Conservation (phyloP, 1,140 invertebrate species). For the Drosophila carrolli region DNA sequence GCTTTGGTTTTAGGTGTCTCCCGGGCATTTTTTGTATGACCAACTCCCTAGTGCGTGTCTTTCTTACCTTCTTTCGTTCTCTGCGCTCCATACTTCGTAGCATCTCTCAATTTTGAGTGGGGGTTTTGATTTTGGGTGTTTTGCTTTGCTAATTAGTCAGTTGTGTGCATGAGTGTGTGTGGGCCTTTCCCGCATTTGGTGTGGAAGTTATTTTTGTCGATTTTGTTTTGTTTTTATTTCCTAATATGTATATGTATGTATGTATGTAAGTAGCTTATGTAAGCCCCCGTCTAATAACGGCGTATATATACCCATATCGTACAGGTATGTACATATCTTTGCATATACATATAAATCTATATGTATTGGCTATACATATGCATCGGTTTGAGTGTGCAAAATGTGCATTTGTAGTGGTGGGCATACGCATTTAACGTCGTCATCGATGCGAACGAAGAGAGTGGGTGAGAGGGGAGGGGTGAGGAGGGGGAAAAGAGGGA, state of each 20-base stretch:
- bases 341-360: background rate
- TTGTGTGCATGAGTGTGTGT: constrained; percentile 17
- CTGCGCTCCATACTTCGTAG: constrained; percentile 1
- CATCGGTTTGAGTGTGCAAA: constrained; percentile 14
- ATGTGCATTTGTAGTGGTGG: constrained; percentile 31
- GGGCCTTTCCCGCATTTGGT: constrained; percentile 43
- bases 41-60: constrained; percentile 34
- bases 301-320: constrained; percentile 1
- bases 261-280: constrained; percentile 3
- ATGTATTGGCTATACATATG: background rate
- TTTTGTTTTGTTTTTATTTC: constrained; percentile 15
- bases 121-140: constrained; percentile 36
- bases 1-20: constrained; percentile 43
- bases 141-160: constrained; percentile 66
- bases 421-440: constrained; percentile 52
- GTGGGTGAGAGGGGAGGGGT: constrained; percentile 1
- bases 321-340: background rate
- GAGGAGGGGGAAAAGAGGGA: constrained; percentile 17
- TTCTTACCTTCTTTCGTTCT: constrained; percentile 13
- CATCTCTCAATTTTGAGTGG: constrained; percentile 10
- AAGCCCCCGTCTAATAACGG: constrained; percentile 21
- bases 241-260: background rate
- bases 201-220: constrained; percentile 21
- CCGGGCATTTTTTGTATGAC: constrained; percentile 13
- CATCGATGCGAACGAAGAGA: constrained; percentile 31